Evolutionary conservation across 1,140 invertebrate species (phyloP).

Genomic region (Eriocheir sinensis): DNA sequence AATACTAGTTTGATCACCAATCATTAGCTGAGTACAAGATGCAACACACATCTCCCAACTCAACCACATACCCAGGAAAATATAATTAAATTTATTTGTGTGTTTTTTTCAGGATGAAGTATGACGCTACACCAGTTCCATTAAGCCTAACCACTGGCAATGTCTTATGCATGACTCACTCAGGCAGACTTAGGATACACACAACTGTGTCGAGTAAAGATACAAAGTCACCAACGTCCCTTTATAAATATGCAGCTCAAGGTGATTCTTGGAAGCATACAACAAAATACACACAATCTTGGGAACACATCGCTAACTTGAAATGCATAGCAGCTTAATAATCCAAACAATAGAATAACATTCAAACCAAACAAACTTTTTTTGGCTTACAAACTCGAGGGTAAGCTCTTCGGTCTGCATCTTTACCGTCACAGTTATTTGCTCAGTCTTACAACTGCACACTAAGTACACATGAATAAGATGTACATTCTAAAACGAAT

Average conservation of each 20-base stretch:
- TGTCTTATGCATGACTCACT: conserved; percentile 63
- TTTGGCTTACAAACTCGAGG: conserved; percentile 2
- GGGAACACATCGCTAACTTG: neutral
- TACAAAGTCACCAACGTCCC: conserved; percentile 6
- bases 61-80: conserved; percentile 73
- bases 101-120: conserved; percentile 40
- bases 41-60: conserved; percentile 63
- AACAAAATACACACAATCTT: neutral
- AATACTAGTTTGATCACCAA: conserved; percentile 46
- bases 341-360: neutral
- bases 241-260: neutral
- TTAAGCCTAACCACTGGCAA: conserved; percentile 54
- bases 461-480: conserved; percentile 74
- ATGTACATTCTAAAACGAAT: conserved; percentile 73
- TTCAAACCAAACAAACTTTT: neutral
- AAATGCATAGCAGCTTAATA: neutral
- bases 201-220: conserved; percentile 70
- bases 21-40: conserved; percentile 62
- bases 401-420: conserved; percentile 17
- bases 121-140: conserved; percentile 62
- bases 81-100: conserved; percentile 62
- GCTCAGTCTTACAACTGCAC: conserved; percentile 72
- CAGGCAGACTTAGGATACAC: conserved; percentile 68
- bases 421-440: conserved; percentile 63
- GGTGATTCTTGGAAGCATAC: neutral